phyloP scores from a whole-genome alignment of 2,797 vertebrate species.

The Dermochelys coriacea region DNA sequence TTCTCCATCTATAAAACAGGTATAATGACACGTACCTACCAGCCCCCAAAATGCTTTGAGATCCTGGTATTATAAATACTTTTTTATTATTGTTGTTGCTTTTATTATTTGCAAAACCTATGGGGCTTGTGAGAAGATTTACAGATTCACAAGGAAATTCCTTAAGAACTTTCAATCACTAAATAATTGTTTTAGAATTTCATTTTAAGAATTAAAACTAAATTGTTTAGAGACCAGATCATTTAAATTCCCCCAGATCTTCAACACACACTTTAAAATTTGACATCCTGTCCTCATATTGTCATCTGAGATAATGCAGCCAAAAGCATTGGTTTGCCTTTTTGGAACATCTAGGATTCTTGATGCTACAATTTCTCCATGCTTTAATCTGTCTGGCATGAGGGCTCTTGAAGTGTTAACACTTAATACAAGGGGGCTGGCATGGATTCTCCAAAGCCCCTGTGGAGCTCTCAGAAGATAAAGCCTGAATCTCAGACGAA shows the following conservation, averaged over 20 bases:
- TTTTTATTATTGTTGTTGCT: background rate
- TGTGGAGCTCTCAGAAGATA: background rate
- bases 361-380: background rate
- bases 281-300: background rate
- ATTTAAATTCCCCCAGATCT: background rate
- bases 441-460: background rate
- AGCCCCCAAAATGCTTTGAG: background rate
- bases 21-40: background rate
- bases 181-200: background rate
- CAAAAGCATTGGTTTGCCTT: background rate
- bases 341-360: background rate
- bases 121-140: constrained; percentile 4
- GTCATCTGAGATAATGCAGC: background rate
- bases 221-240: background rate
- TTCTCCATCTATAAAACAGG: background rate
- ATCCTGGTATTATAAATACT: background rate
- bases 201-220: constrained; percentile 5
- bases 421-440: background rate
- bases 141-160: background rate
- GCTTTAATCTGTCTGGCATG: background rate
- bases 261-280: background rate
- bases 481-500: background rate
- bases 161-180: background rate
- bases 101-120: background rate
- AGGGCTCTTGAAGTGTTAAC: background rate